Evolutionary conservation across 2,797 vertebrate species (phyloP).

Genomic region (Acanthurus leucopareius): DNA sequence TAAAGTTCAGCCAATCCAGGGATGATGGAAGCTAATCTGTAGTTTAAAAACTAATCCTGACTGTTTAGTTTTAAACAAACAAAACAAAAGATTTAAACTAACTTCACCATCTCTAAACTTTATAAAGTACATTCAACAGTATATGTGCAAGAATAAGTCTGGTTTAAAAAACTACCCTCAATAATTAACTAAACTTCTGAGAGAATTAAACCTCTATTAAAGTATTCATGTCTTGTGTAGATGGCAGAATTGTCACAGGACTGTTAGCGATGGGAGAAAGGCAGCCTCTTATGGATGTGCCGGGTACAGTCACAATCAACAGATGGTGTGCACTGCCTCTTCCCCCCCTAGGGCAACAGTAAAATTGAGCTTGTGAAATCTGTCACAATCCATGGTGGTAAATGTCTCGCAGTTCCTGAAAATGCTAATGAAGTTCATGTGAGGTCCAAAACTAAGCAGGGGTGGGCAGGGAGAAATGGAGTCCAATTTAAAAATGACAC

Average conservation of each 20-base stretch:
- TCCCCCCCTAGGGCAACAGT: conserved; percentile 75
- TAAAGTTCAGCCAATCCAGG: conserved; percentile 3
- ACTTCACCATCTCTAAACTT: conserved; percentile 12
- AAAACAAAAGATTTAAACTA: neutral
- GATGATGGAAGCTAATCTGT: conserved; percentile 6
- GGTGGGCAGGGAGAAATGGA: conserved; percentile 62
- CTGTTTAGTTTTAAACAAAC: neutral
- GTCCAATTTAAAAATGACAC: conserved; percentile 85
- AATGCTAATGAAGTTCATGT: conserved; percentile 85
- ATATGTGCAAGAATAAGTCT: conserved; percentile 4
- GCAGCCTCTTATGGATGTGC: conserved; percentile 69
- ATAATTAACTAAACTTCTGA: neutral
- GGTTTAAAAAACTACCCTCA: no score
- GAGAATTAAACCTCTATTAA: conserved; percentile 11
- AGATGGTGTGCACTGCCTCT: conserved; percentile 78
- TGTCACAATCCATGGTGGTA: conserved; percentile 84
- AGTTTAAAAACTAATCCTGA: neutral
- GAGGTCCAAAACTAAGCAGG: conserved; percentile 72
- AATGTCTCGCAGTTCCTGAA: conserved; percentile 82
- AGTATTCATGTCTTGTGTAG: conserved; percentile 12
- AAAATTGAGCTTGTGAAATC: conserved; percentile 84
- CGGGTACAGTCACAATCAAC: conserved; percentile 81
- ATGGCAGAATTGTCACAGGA: conserved; percentile 46
- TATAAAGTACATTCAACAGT: neutral
- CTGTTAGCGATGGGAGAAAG: conserved; percentile 51